A percentile compares a stretch with the other conserved stretches of the same genome.
Conservation (phyloP, 2,113 vertebrate genomes). For the Hiodon alosoides region DNA sequence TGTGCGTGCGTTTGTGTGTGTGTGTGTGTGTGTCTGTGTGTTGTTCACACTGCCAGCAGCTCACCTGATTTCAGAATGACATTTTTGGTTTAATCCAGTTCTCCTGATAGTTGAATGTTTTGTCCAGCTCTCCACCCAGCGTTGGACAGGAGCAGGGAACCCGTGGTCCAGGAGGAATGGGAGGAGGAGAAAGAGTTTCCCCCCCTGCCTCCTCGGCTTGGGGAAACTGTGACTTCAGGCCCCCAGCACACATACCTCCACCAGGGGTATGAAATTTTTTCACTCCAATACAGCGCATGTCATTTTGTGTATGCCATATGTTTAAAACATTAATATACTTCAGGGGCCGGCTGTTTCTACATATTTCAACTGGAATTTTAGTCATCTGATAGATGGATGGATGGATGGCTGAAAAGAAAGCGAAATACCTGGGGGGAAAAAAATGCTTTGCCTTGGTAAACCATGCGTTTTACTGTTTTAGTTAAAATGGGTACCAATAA, state of each 20-base stretch:
- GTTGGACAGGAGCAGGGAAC: background rate
- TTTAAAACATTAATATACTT: background rate
- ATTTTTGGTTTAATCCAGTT: too few relatives aligned
- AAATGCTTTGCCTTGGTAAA: background rate
- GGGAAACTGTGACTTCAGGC: background rate
- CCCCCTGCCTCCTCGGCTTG: slow-evolving; percentile 22
- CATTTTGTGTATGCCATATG: background rate
- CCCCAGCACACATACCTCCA: background rate
- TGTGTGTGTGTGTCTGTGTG: slow-evolving; percentile 16
- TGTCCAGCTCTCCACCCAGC: background rate
- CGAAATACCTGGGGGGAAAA: background rate
- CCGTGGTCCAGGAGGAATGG: slow-evolving; percentile 5
- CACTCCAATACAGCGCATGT: background rate
- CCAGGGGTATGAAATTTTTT: slow-evolving; percentile 13
- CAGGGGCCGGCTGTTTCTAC: background rate
- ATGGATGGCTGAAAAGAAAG: slow-evolving; percentile 8
- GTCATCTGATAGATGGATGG: slow-evolving; percentile 3
- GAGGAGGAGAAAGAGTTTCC: slow-evolving; percentile 20
- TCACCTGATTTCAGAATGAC: too few relatives aligned
- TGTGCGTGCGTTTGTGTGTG: background rate
- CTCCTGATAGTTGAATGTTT: background rate
- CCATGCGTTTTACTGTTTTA: background rate
- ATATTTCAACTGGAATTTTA: background rate
- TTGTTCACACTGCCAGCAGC: background rate
- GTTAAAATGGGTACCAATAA: background rate